Base-by-base conservation (phyloP, 2,113 vertebrate species). In the Reinhardtius hippoglossoides region DNA sequence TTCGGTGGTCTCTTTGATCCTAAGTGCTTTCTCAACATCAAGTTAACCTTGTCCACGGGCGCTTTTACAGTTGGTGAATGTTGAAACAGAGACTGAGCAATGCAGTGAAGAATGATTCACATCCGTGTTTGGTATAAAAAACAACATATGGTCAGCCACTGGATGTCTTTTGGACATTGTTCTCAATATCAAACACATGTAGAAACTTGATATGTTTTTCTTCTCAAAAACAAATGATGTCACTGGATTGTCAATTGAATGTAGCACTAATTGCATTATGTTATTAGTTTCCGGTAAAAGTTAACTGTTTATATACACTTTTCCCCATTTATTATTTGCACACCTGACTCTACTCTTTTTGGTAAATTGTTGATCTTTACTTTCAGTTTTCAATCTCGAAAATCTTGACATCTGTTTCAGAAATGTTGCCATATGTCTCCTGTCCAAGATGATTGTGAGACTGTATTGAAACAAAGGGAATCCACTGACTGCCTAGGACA, bases 1-100 rank as follows among this genome's bases (percentile, higher is more conserved):
- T 74, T 65, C 58, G 67, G 68, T 64, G 65, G 71, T 75, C 76
- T 80, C 83, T 91, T 85, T 88, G 84, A 87, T 86, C 74, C 24
- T 58, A 61, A 68, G 48, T 31, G 65, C 70, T 87, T 76, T 80
- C 76, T 88, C 63, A 80, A 68, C 58, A 74, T 16, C 54, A 54
- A 65, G 42, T 64, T 26, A 81, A 65, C 52, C 48, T 67, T 67
- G 54, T 73, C 61, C 42, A 44, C 14, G 42, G 40, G 55, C 27
- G 2, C 44, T 77, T 76, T 46, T 72, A 60, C 42, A 60, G 69
- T 42, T 68, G 63, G 24, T 80, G 59, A 69, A 78, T 76, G 54
- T 1, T 40, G 24, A 71, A 79, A 78, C 37, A 64, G 44, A 70
- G 61, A 37, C 21, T 15, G 52, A 78, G 35, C 31, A 54, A 56